Conservation (phyloP, 2,113 vertebrate species). For the Ia io region DNA sequence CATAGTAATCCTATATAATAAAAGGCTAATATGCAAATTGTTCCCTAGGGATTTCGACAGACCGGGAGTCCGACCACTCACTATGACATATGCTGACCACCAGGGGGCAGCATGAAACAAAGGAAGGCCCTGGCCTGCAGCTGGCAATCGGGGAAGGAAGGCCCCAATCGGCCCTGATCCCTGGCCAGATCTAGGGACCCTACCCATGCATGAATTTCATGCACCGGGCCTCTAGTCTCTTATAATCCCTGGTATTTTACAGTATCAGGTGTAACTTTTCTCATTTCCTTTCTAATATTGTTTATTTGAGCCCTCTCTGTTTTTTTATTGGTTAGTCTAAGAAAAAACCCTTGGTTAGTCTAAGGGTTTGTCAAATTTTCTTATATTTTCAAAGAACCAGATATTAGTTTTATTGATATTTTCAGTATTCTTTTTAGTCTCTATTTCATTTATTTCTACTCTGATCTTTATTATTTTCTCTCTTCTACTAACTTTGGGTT, state of each 20-base stretch:
- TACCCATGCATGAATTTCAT: no score
- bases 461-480: background rate
- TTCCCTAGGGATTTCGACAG: no score
- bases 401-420: background rate
- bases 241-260: background rate
- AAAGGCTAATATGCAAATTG: no score
- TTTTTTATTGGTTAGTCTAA: background rate
- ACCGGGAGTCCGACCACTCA: rapidly evolving
- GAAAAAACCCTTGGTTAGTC: background rate
- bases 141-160: no score
- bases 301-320: background rate
- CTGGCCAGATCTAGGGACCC: no score
- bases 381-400: background rate
- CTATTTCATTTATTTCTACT: background rate
- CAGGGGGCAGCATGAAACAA: no score
- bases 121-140: no score
- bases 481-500: background rate
- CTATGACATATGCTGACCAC: no score
- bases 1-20: background rate
- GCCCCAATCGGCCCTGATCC: no score
- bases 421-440: background rate
- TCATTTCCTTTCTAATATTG: background rate
- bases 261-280: background rate
- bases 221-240: background rate
- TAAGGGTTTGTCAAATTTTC: background rate